Percentiles rank a stretch among this genome's conserved stretches.
phyloP scores from a whole-genome alignment of 2,888 invertebrate species.

The Scaptomyza polygonia region DNA sequence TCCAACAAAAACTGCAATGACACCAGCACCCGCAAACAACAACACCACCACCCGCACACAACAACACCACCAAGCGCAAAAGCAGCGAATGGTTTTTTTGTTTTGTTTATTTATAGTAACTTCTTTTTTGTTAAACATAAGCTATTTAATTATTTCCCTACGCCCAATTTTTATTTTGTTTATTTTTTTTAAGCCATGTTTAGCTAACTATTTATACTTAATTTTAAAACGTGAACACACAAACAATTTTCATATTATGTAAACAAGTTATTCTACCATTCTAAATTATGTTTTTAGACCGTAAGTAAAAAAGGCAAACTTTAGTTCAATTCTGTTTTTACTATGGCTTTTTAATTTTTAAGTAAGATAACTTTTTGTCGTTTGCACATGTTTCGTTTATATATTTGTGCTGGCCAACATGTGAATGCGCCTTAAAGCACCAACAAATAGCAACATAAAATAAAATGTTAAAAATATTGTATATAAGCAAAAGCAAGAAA shows the following conservation, averaged over 20 bases:
- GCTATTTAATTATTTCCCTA: conserved; percentile 73
- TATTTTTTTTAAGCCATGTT: conserved; percentile 36
- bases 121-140: conserved; percentile 21
- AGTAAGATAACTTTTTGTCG: conserved; percentile 69
- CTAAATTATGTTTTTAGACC: conserved; percentile 35
- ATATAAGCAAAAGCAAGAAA: conserved; percentile 15
- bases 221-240: conserved; percentile 55
- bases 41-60: no score
- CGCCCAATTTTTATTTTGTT: conserved; percentile 50
- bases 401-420: conserved; percentile 44
- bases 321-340: conserved; percentile 73
- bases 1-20: conserved; percentile 41
- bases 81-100: conserved; percentile 50
- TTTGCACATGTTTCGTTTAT: conserved; percentile 25
- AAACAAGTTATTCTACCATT: conserved; percentile 26
- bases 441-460: conserved; percentile 24
- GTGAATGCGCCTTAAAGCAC: conserved; percentile 36
- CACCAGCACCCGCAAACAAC: conserved; percentile 19
- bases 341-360: conserved; percentile 70
- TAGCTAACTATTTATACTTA: conserved; percentile 69
- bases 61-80: conserved; percentile 17
- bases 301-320: conserved; percentile 28
- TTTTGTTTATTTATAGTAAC: conserved; percentile 54
- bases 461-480: conserved; percentile 23
- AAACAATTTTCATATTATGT: conserved; percentile 13